Evolutionary conservation across 2,888 invertebrate genomes (phyloP), one percentile per base, ranked within the genome.

Genomic region (Doris montereyensis): DNA sequence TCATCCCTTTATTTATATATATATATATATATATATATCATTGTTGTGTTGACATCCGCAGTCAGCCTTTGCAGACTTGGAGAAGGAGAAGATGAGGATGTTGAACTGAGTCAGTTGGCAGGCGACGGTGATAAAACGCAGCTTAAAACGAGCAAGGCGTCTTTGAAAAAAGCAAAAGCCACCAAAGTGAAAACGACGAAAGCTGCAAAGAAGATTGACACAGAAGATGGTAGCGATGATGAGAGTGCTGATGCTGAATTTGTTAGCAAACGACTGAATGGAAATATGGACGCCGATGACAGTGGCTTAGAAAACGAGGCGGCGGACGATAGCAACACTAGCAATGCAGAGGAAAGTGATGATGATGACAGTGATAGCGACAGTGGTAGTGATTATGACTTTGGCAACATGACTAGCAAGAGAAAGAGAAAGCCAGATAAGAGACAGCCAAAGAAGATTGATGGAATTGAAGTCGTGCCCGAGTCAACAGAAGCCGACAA

Each of bases 51-150:
- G n/a, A n/a, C n/a, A n/a, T n/a, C 30, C 77, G 4, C 35, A 85
- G 83, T 86, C 85, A 52, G 82, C 85, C 26, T 87, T 87, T 85
- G 85, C 86, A 60, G 97, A 96, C 96, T 96, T 91, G 95, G 96
- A 87, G 95, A 96, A 88, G 95, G 96, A 95, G 81, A 95, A 68
- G 97, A 97, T 88, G 97, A 96, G 91, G 97, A 97, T 85, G 94
- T 94, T 30, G 97, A 97, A 92, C 93, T 97, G 5, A 95, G 97
- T 88, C 94, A 94, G 89, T 93, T 97, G 92, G 86, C 82, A 0
- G n/a, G 79, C 86, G 68, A 84, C 83, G 21, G 88, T 88, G 78
- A 83, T 84, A 71, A 83, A 86, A 70, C 84, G n/a, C n/a, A n/a
- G n/a, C n/a, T n/a, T 84, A 78, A 88, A 87, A 60, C 88, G 88